Evolutionary conservation across 2,113 vertebrate genomes (phyloP).

Genomic region (Euleptes europaea): DNA sequence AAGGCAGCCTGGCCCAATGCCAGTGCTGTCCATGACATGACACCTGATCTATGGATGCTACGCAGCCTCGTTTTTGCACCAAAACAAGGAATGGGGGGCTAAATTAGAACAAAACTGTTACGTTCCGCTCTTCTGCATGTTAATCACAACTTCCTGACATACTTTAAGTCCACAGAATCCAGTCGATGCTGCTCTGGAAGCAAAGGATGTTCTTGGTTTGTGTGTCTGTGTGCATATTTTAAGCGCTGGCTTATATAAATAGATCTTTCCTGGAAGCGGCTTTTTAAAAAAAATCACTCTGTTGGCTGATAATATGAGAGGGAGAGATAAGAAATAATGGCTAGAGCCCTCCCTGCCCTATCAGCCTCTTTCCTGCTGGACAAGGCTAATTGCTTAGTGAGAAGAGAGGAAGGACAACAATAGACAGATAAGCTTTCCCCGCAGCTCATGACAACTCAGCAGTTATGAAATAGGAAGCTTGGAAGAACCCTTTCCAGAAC

Average conservation of each 20-base stretch:
- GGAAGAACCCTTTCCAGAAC: too few species aligned
- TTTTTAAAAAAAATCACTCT: background rate
- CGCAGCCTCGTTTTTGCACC: background rate
- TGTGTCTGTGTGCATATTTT: background rate
- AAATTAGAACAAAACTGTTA: background rate
- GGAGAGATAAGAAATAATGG: background rate
- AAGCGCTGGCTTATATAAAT: background rate
- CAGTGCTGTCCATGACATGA: too few species aligned
- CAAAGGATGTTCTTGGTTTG: too few species aligned
- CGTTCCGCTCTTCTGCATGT: background rate
- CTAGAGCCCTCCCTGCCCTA: too few species aligned
- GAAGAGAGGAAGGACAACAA: background rate
- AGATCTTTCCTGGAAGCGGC: background rate
- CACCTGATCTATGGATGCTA: too few species aligned
- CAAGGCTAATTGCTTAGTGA: background rate
- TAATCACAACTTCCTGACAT: background rate
- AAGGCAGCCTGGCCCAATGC: too few species aligned
- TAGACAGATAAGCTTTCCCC: background rate
- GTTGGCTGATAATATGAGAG: background rate
- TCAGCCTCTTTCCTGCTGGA: too few species aligned
- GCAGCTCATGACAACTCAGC: background rate
- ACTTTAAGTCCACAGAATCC: background rate
- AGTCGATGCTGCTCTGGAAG: background rate
- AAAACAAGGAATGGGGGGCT: background rate
- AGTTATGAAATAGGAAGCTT: too few species aligned